Evolutionary conservation across 2,888 invertebrate species (phyloP).

Genomic region (Ferdinandea cuprea): DNA sequence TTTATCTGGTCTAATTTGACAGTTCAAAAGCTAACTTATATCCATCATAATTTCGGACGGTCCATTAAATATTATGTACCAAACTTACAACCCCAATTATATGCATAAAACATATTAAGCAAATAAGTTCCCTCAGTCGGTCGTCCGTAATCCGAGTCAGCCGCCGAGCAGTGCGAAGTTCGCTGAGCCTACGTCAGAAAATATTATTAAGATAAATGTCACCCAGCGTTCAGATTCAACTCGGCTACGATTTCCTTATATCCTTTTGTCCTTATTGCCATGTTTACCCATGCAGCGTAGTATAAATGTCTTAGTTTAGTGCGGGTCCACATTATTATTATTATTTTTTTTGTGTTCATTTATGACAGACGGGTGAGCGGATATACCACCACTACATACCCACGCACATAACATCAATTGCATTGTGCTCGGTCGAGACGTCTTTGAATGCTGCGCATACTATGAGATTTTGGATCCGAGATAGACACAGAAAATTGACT

Average conservation of each 20-base stretch:
- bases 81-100: constrained; percentile 58
- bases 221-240: background rate
- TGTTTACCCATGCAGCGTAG: constrained; percentile 11
- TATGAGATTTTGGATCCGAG: constrained; percentile 46
- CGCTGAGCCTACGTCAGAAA: constrained; percentile 26
- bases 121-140: constrained; percentile 36
- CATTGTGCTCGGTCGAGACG: constrained; percentile 43
- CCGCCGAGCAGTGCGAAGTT: constrained; percentile 19
- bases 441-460: constrained; percentile 48
- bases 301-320: constrained; percentile 54
- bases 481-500: constrained; percentile 72
- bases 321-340: constrained; percentile 32
- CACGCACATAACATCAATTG: constrained; percentile 15
- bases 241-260: constrained; percentile 45
- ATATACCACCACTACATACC: background rate
- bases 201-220: constrained; percentile 58
- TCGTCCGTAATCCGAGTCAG: constrained; percentile 42
- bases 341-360: constrained; percentile 62
- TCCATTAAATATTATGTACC: constrained; percentile 41
- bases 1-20: no score
- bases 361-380: constrained; percentile 52
- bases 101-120: constrained; percentile 42
- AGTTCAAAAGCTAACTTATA: constrained; percentile 34
- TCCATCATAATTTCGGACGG: constrained; percentile 31
- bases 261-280: constrained; percentile 45